A percentile compares a stretch with the other conserved stretches of the same genome.
Conservation (phyloP, 2,797 vertebrate genomes). For the Clarias fuscus region DNA sequence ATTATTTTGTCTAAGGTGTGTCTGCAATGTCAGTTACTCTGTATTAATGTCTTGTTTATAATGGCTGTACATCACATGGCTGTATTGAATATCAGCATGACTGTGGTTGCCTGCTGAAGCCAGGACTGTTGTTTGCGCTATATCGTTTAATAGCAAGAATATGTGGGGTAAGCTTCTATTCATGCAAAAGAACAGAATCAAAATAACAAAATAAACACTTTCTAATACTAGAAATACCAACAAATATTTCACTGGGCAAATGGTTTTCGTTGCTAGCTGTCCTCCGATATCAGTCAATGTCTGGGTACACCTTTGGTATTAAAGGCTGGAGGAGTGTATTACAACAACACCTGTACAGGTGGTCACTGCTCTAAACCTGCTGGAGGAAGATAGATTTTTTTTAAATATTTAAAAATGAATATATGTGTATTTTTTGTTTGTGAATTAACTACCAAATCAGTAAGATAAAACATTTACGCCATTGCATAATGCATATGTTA, state of each 20-base stretch:
- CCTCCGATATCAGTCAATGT: slow-evolving; percentile 58
- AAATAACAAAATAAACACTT: background rate
- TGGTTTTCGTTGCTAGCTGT: slow-evolving; percentile 51
- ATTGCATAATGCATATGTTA: background rate
- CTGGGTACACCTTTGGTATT: slow-evolving; percentile 64
- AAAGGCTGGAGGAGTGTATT: slow-evolving; percentile 44
- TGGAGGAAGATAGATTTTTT: background rate
- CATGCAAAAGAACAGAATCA: background rate
- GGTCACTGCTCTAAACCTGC: slow-evolving; percentile 52
- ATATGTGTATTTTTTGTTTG: background rate
- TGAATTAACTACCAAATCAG: background rate
- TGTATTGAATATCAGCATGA: background rate
- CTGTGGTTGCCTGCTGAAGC: background rate
- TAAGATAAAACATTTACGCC: background rate
- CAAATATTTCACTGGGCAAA: background rate
- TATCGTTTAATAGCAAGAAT: background rate
- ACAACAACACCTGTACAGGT: slow-evolving; percentile 61
- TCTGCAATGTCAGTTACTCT: background rate
- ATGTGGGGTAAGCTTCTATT: background rate
- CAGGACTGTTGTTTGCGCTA: background rate
- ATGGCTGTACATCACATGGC: no score
- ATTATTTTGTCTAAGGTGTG: background rate
- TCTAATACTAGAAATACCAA: background rate
- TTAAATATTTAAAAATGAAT: background rate
- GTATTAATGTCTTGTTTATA: background rate